phyloP scores from a whole-genome alignment of 2,113 vertebrate genomes.

The Mustelus asterias region DNA sequence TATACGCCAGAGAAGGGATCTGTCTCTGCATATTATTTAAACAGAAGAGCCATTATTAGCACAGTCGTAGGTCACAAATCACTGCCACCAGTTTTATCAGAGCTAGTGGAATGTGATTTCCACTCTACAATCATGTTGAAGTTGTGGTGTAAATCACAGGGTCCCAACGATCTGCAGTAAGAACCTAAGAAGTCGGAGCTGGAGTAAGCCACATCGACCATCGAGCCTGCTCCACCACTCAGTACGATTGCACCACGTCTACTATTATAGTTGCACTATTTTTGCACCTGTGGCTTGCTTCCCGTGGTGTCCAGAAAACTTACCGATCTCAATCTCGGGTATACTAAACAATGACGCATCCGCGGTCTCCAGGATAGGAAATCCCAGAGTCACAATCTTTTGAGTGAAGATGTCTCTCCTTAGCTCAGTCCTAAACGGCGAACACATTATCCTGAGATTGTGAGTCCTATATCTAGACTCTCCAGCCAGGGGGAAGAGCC shows the following conservation, averaged over 20 bases:
- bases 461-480: not conserved
- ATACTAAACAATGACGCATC: not conserved
- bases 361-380: not conserved
- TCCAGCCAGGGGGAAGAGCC: not conserved
- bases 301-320: not conserved
- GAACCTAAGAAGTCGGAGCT: not conserved
- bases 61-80: not conserved
- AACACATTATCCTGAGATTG: not conserved
- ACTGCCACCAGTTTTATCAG: not conserved
- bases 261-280: not conserved
- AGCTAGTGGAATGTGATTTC: not conserved
- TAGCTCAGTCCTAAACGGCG: not conserved
- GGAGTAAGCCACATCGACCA: not conserved
- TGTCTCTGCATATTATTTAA: not conserved
- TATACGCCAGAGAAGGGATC: not conserved
- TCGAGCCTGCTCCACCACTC: not conserved
- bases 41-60: not conserved
- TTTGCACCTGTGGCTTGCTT: not conserved
- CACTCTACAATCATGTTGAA: not conserved
- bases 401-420: not conserved
- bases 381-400: not conserved
- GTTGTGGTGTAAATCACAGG: not conserved
- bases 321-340: not conserved
- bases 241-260: not conserved
- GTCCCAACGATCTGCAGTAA: not conserved